These are phyloP conservation scores for Epistrophe grossulariae DNA, from an alignment of 2,888 invertebrate genomes.

Conservation along the genomic window DNA sequence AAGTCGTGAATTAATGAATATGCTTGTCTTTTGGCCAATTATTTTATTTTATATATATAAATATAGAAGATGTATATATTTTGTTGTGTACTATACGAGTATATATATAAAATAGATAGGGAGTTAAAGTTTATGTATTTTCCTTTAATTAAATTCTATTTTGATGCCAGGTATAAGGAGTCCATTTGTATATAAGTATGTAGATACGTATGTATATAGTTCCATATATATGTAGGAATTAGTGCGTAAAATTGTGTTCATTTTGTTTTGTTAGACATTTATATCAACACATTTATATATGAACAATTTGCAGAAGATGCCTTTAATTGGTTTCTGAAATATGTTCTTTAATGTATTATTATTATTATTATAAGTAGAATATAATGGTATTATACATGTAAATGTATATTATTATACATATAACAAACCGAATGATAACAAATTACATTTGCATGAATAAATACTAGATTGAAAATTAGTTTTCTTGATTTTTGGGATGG, in stretches of 20 bases:
- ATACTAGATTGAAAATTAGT: conserved; percentile 21
- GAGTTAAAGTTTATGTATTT: conserved; percentile 1
- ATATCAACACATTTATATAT: not conserved
- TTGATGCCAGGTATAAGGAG: conserved; percentile 2
- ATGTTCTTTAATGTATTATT: conserved; percentile 1
- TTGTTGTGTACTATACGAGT: not conserved
- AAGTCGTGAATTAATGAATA: conserved; percentile 62
- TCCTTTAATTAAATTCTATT: conserved; percentile 12
- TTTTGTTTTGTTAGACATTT: not conserved
- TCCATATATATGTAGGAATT: not conserved
- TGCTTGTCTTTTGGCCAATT: conserved; percentile 70
- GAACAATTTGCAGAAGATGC: not conserved
- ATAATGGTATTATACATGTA: not conserved
- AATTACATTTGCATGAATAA: conserved; percentile 37
- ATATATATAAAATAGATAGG: not conserved
- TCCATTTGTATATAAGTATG: not conserved
- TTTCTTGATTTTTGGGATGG: not conserved
- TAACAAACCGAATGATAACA: not conserved
- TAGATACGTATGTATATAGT: not conserved
- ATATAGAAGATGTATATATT: conserved; percentile 36
- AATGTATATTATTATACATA: not conserved
- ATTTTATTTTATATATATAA: not conserved
- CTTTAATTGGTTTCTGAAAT: conserved; percentile 27
- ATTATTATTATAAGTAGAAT: not conserved
- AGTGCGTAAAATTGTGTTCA: not conserved